Percentiles rank a stretch among this genome's conserved stretches.
Conservation (phyloP, 2,113 vertebrate species). For the Hypomesus transpacificus region DNA sequence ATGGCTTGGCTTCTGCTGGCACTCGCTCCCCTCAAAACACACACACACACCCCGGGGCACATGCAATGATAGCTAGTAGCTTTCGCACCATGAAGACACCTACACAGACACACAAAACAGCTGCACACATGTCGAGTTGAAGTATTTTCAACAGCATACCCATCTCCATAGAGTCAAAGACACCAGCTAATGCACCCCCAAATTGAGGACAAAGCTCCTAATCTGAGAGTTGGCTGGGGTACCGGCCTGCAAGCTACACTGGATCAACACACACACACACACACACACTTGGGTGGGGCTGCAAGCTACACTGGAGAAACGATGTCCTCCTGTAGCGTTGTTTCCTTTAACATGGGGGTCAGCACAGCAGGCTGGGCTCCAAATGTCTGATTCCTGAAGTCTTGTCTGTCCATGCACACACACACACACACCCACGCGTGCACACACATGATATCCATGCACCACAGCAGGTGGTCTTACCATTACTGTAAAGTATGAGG, state of each 20-base stretch:
- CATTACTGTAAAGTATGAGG: constrained; percentile 23
- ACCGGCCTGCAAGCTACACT: not conserved
- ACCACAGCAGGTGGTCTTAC: constrained; percentile 52
- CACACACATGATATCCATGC: constrained; percentile 5
- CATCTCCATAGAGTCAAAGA: not conserved
- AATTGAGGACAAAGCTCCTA: constrained; percentile 23
- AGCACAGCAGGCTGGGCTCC: constrained; percentile 40
- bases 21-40: not conserved
- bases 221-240: constrained; percentile 31
- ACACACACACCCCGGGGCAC: constrained; percentile 5
- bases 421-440: constrained; percentile 21
- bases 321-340: not conserved
- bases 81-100: constrained; percentile 15
- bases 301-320: not conserved
- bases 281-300: constrained; percentile 26
- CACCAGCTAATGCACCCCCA: constrained; percentile 21
- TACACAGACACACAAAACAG: constrained; percentile 22
- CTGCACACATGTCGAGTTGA: constrained; percentile 5
- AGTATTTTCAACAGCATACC: constrained; percentile 28
- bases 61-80: constrained; percentile 15
- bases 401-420: constrained; percentile 34
- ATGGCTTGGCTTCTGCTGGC: constrained; percentile 30
- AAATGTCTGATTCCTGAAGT: constrained; percentile 39
- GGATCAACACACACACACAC: constrained; percentile 25
- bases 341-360: constrained; percentile 40